Base-by-base conservation (phyloP, 2,113 vertebrate species). In the Leiothrix lutea region DNA sequence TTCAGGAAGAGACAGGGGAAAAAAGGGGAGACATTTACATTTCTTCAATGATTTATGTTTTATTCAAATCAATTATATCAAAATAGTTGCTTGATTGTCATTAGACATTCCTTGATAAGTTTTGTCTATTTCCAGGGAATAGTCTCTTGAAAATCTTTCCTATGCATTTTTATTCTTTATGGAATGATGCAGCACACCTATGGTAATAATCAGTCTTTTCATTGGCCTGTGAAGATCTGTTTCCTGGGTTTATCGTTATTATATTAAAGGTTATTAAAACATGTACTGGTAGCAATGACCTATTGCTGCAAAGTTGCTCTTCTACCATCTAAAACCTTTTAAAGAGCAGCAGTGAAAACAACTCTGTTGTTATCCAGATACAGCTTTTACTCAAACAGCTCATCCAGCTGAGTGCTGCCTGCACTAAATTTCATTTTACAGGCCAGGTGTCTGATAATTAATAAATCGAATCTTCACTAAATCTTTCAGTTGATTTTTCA, bases 381-480 rank as follows among this genome's bases (percentile, higher is more conserved):
- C 0, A 5, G 7, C 24, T 92, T 87, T 82, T 51, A 72, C 40
- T 28, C 54, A 57, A 75, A 65, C 6, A 65, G 8, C 38, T 79
- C 57, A 65, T 80, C 45, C 44, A 81, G 26, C 19, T 58, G 70
- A 85, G 45, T 75, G 45, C 45, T 77, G 74, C 45, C 58, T 82
- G 42, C 62, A 50, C 25, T 72, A 24, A 19, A 85, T 65, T 90
- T 80, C 36, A 21, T 75, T 82, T 85, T 70, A 61, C n/a, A 77
- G 28, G 26, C 48, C 36, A 80, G 48, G 28, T 80, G 22, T 33
- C 54, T 71, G 26, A 81, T 80, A 81, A 91, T 84, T 71, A 95
- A 94, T 90, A 88, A 85, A 85, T 58, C 54, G 92, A 85, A 65
- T 73, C 42, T 73, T 86, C 42, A 44, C 47, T 90, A 77, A 92